Percentiles rank a stretch among this genome's conserved stretches.
Evolutionary conservation across 2,113 vertebrate genomes (phyloP).

Genomic region (Nerophis lumbriciformis): DNA sequence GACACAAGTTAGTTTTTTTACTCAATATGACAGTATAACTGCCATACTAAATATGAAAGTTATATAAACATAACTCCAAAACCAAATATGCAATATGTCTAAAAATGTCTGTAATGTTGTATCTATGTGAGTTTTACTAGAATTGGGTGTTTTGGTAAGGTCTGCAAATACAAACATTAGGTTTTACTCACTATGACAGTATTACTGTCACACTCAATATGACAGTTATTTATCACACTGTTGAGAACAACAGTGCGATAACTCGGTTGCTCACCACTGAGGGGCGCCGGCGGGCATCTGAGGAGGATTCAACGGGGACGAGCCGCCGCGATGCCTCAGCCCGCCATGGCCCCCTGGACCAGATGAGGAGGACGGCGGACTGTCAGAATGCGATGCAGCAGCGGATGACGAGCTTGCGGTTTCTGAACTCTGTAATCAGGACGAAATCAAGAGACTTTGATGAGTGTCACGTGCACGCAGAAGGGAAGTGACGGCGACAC

Average conservation of each 20-base stretch:
- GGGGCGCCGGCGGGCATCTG: slow-evolving; percentile 42
- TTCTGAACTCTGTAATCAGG: slow-evolving; percentile 47
- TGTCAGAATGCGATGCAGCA: slow-evolving; percentile 48
- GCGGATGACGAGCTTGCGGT: slow-evolving; percentile 29
- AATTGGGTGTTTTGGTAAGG: too few species aligned
- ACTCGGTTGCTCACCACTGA: slow-evolving; percentile 53
- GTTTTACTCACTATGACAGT: too few species aligned
- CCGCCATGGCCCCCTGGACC: slow-evolving; percentile 44
- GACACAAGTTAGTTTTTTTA: too few species aligned
- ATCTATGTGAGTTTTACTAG: too few species aligned
- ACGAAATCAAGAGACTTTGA: slow-evolving; percentile 1
- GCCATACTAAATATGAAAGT: too few species aligned
- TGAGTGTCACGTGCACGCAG: not conserved
- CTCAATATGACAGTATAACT: too few species aligned
- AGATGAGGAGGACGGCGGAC: slow-evolving; percentile 22
- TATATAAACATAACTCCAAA: too few species aligned
- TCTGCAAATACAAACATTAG: too few species aligned
- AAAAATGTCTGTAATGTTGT: too few species aligned
- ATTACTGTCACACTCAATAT: too few species aligned
- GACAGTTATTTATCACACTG: too few species aligned
- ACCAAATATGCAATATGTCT: too few species aligned
- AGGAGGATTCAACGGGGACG: slow-evolving; percentile 42
- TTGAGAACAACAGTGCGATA: not conserved
- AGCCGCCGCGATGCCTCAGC: slow-evolving; percentile 55
- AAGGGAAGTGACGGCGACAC: slow-evolving; percentile 14